phyloP scores from a whole-genome alignment of 2,888 invertebrate genomes.

The Napeogenes inachia region DNA sequence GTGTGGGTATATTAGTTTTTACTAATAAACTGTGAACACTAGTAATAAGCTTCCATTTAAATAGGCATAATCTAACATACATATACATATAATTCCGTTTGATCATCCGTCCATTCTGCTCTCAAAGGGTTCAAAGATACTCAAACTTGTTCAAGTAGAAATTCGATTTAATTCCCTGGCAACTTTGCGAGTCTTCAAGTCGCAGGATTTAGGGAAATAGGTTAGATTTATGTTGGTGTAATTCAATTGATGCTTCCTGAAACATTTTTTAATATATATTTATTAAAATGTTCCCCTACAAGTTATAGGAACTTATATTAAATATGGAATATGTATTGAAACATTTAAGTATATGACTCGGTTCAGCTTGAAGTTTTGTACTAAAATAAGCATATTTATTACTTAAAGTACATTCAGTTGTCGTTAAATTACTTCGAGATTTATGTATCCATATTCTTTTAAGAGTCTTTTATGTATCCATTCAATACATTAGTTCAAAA shows the following conservation, averaged over 20 bases:
- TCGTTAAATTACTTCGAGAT: no score
- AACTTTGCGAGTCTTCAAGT: constrained; percentile 20
- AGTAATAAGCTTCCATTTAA: neutral
- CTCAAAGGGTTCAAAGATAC: constrained; percentile 56
- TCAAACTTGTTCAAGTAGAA: constrained; percentile 54
- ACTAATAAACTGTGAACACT: neutral
- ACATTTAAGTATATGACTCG: no score
- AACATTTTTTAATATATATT: constrained; percentile 4
- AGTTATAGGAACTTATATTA: neutral
- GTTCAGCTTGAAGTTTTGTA: no score
- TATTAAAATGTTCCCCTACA: neutral
- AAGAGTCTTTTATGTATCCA: no score
- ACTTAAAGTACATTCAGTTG: no score
- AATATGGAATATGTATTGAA: neutral
- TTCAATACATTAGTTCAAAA: no score
- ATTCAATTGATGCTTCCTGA: neutral
- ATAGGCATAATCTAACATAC: neutral
- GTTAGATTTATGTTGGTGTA: constrained; percentile 7
- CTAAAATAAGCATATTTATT: no score
- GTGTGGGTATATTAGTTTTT: neutral
- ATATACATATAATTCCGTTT: constrained; percentile 36
- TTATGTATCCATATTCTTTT: no score
- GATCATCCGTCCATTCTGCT: constrained; percentile 45
- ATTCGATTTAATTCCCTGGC: constrained; percentile 59
- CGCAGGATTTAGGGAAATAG: constrained; percentile 12